phyloP scores from a whole-genome alignment of 2,888 invertebrate species.

The Dermolepida albohirtum region DNA sequence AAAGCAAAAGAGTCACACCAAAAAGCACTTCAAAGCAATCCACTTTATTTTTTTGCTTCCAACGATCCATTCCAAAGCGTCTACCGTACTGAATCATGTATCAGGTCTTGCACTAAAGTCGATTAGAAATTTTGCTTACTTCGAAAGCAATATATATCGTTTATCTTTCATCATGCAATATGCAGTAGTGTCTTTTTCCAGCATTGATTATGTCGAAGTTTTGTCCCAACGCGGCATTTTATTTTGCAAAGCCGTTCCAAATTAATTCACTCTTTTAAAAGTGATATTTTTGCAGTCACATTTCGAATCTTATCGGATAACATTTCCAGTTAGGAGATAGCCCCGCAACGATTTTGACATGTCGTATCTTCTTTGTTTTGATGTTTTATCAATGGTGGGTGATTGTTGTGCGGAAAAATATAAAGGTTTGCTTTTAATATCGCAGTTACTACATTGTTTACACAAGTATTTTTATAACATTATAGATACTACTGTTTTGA shows the following conservation, averaged over 20 bases:
- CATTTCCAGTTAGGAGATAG: background rate
- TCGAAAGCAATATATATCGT: background rate
- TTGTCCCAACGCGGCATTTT: constrained; percentile 17
- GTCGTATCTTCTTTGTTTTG: background rate
- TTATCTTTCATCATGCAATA: constrained; percentile 2
- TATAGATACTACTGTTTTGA: background rate
- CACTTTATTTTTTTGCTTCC: background rate
- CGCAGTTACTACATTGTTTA: constrained; percentile 10
- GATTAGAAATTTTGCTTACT: constrained; percentile 27
- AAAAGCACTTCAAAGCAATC: background rate
- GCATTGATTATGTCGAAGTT: background rate
- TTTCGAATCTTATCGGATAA: background rate
- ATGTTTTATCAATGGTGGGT: constrained; percentile 3
- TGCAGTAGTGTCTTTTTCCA: constrained; percentile 13
- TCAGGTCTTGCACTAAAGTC: background rate
- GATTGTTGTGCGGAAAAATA: background rate
- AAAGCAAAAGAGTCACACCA: too few relatives aligned
- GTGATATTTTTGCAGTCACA: background rate
- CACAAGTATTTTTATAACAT: background rate
- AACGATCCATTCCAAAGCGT: background rate
- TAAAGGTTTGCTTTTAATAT: constrained; percentile 11
- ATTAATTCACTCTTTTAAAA: background rate
- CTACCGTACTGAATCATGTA: background rate
- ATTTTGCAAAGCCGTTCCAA: constrained; percentile 13
- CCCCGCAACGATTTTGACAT: background rate